Conservation (phyloP, 2,797 vertebrate species). For the Buphagus erythrorhynchus region DNA sequence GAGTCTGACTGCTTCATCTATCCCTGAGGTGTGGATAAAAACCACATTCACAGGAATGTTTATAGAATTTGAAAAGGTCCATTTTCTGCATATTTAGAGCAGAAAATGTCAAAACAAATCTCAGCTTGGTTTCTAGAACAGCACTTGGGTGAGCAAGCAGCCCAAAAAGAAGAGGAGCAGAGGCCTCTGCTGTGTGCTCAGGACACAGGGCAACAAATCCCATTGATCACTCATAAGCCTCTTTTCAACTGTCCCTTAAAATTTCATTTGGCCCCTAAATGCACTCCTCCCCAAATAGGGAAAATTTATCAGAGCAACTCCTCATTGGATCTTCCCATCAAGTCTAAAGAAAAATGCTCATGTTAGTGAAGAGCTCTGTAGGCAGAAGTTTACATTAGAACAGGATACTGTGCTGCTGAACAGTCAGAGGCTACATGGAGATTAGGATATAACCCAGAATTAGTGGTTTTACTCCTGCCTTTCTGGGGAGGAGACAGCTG, state of each 20-base stretch:
- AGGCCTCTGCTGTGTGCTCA: not conserved
- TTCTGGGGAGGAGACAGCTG: not conserved
- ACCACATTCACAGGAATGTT: not conserved
- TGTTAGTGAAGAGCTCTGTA: not conserved
- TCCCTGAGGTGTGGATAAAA: not conserved
- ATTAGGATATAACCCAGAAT: not conserved
- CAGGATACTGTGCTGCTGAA: not conserved
- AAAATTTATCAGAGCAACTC: not conserved
- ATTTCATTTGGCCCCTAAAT: conserved; percentile 17
- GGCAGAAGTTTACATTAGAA: not conserved
- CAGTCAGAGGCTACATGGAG: not conserved
- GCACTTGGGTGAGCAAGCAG: not conserved
- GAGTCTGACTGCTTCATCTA: not conserved
- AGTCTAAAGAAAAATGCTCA: not conserved
- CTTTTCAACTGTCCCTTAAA: conserved; percentile 24
- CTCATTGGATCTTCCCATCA: not conserved
- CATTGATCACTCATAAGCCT: not conserved
- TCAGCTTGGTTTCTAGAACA: not conserved
- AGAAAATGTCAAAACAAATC: conserved; percentile 34
- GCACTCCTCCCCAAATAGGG: not conserved
- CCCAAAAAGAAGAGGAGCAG: not conserved
- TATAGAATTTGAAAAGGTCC: not conserved
- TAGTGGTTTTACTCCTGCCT: not conserved
- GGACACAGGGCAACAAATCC: not conserved
- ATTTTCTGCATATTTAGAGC: conserved; percentile 50